phyloP scores from a whole-genome alignment of 2,113 vertebrate genomes.

The Equus quagga region DNA sequence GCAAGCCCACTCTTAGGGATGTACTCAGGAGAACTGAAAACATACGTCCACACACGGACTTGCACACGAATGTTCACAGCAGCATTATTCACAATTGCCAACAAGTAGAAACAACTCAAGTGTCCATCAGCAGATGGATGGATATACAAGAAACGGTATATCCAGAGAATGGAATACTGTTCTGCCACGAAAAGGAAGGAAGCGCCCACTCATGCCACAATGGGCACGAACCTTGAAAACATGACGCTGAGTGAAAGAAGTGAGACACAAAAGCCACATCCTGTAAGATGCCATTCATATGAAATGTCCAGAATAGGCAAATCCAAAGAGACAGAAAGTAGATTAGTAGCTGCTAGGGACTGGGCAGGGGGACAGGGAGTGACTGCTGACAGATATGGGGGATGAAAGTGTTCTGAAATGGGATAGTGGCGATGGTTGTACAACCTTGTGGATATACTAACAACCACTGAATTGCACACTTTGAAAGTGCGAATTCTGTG shows the following conservation, averaged over 20 bases:
- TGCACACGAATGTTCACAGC: fast-evolving
- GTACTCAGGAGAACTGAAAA: not conserved
- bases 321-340: not conserved
- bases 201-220: not conserved
- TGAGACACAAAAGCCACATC: not conserved
- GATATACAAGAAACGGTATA: fast-evolving
- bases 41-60: not conserved
- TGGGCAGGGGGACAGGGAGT: not conserved
- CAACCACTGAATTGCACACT: fast-evolving
- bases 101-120: not conserved
- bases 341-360: not conserved
- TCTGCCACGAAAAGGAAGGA: fast-evolving
- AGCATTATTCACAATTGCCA: fast-evolving
- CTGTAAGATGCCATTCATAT: fast-evolving
- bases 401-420: not conserved
- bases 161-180: fast-evolving
- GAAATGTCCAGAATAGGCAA: not conserved
- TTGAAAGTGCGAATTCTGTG: not conserved
- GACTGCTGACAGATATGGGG: not conserved
- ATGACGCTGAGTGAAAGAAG: not conserved
- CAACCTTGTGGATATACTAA: no score
- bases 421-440: not conserved
- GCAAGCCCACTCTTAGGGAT: not conserved
- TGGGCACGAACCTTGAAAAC: fast-evolving
- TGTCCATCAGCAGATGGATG: not conserved